Evolutionary conservation across 2,888 invertebrate species (phyloP).

Genomic region (Drosophila monieri): DNA sequence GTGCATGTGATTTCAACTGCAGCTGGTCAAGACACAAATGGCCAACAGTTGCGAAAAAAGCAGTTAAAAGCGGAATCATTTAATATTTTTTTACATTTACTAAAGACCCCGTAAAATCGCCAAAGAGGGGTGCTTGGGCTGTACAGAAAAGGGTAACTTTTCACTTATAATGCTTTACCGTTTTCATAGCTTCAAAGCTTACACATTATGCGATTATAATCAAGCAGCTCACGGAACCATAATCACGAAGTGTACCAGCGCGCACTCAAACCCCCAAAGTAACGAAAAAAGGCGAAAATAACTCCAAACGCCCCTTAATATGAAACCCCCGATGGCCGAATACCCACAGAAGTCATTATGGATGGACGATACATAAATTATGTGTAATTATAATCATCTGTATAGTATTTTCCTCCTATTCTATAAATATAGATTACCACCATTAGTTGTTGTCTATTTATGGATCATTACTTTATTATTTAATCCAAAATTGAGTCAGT

Average conservation of each 20-base stretch:
- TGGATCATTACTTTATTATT: slow-evolving; percentile 12
- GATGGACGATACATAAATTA: slow-evolving; percentile 38
- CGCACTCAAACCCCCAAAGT: background rate
- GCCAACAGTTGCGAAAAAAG: background rate
- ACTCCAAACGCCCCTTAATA: slow-evolving; percentile 3
- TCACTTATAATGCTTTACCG: background rate
- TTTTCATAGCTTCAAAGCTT: background rate
- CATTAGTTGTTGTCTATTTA: slow-evolving; percentile 27
- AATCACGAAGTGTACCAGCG: background rate
- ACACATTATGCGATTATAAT: slow-evolving; percentile 52
- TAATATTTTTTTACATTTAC: background rate
- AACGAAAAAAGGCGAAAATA: slow-evolving; percentile 12
- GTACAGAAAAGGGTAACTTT: background rate
- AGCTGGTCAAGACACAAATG: slow-evolving; percentile 17
- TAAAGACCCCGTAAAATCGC: background rate
- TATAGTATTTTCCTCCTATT: slow-evolving; percentile 13
- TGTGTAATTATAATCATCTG: slow-evolving; percentile 35
- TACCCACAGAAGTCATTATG: slow-evolving; percentile 18
- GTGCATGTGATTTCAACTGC: slow-evolving; percentile 11
- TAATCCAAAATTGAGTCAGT: slow-evolving; percentile 6
- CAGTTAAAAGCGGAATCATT: background rate
- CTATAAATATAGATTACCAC: background rate
- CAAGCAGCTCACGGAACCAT: slow-evolving; percentile 9
- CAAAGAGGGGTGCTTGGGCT: background rate
- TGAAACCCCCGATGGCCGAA: background rate